Conservation (phyloP, 2,797 vertebrate species). For the Linurgus olivaceus region DNA sequence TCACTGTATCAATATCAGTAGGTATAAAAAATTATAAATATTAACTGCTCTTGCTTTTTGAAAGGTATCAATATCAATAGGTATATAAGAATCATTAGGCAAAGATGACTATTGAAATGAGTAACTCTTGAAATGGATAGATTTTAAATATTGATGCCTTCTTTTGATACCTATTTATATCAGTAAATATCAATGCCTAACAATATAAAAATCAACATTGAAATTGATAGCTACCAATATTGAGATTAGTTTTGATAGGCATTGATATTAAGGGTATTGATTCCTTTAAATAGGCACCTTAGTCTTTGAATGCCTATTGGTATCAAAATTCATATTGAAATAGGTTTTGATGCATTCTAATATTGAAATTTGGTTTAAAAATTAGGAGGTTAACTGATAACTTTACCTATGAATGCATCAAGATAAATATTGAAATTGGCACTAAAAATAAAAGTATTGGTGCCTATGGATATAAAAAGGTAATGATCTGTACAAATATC, state of each 20-base stretch:
- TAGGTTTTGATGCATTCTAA: not conserved
- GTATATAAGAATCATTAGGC: not conserved
- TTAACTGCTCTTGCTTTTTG: not conserved
- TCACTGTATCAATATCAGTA: not conserved
- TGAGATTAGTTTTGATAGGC: not conserved
- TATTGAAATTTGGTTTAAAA: not conserved
- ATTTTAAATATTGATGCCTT: not conserved
- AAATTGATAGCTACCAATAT: not conserved
- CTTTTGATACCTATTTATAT: not conserved
- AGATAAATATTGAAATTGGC: not conserved
- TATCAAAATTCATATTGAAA: not conserved
- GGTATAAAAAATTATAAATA: not conserved
- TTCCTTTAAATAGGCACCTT: not conserved
- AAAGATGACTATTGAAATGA: not conserved
- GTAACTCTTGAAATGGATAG: not conserved
- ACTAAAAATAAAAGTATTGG: not conserved
- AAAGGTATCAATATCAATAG: not conserved
- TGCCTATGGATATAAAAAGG: not conserved
- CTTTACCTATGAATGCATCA: not conserved
- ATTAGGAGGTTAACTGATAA: not conserved
- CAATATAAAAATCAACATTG: not conserved
- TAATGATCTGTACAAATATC: not conserved
- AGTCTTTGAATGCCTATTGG: not conserved
- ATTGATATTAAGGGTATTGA: not conserved
- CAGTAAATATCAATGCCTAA: not conserved